Base-by-base conservation (phyloP, 30 jellyfish, hydroid and myxozoan species). In the Hydra vulgaris region DNA sequence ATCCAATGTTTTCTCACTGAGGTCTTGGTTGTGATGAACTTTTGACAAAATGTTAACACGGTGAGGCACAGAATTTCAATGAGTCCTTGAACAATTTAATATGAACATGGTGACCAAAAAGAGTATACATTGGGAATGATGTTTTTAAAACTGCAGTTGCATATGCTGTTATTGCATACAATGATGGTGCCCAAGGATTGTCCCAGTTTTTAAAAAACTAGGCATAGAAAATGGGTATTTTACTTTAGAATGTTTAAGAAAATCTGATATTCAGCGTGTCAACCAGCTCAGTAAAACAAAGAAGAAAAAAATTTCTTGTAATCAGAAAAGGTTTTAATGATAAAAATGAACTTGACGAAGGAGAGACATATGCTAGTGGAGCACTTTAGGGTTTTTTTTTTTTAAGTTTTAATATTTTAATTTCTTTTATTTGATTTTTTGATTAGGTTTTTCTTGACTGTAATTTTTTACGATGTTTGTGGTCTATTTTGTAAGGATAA, bases 31-130 rank as follows among this genome's bases (percentile, higher is more conserved):
- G 61, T 40, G 61, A 40, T 40, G 61, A 40, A 40, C 72, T 85
- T 18, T 27, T 85, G 81, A 8, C 54, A 54, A 27, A 26, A 16
- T 84, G 92, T 21, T 40, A 74, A 26, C 89, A 82, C 22, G 89
- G 89, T 17, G 70, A 40, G 22, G 71, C 80, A 8, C 90, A 83
- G 52, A 83, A 73, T 25, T 18, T 74, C 4, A 76, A 84, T 61
- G 88, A 77, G 83, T 69, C 78, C 25, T n/a, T 84, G 70, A 84
- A 84, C 85, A 72, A 79, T 26, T 72, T 27, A 54, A 79, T 85
- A 21, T 84, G 94, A 89, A 61, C 80, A 61, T 20, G 88, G 70
- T 79, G 89, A 54, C 74, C 74, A 27, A 85, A 85, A 74, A 53
- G 85, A 22, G 53, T 78, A 12, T 78, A 78, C 25, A 66, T 78